Conservation (phyloP, 1,140 invertebrate genomes). For the Sarcophaga peregrina region DNA sequence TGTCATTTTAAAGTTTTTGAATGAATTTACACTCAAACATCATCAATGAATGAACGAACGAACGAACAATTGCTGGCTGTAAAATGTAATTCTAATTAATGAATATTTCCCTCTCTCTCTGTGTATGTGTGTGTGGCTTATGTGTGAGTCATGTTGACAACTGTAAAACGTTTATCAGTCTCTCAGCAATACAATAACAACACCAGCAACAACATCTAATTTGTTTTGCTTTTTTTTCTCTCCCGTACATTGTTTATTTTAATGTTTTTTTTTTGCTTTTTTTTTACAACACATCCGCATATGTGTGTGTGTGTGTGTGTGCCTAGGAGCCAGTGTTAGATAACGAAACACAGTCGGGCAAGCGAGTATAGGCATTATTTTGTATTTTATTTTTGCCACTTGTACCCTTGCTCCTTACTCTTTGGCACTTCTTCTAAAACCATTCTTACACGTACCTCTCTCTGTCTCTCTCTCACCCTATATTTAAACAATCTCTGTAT, state of each 20-base stretch:
- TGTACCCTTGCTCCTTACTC: background rate
- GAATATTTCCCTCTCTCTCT: too few relatives aligned
- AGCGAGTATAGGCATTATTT: background rate
- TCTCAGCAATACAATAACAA: too few relatives aligned
- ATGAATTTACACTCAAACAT: too few relatives aligned
- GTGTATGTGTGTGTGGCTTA: background rate
- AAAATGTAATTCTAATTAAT: background rate
- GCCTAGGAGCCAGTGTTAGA: background rate
- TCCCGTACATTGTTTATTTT: background rate
- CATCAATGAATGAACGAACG: too few relatives aligned
- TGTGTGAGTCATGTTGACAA: constrained; percentile 30
- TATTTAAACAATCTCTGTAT: background rate
- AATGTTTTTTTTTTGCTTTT: background rate
- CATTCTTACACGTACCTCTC: background rate
- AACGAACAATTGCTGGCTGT: constrained; percentile 1
- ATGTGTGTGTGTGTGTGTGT: constrained; percentile 16
- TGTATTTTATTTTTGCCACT: constrained; percentile 20
- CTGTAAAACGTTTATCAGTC: constrained; percentile 28
- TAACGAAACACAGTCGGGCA: too few relatives aligned
- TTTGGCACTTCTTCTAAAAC: constrained; percentile 21
- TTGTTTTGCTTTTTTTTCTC: constrained; percentile 21
- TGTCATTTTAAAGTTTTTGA: too few relatives aligned
- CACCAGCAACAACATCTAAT: background rate
- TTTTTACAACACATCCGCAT: background rate
- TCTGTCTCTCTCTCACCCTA: too few relatives aligned